Evolutionary conservation across 2,888 invertebrate species (phyloP).

Genomic region (Mayetiola destructor): DNA sequence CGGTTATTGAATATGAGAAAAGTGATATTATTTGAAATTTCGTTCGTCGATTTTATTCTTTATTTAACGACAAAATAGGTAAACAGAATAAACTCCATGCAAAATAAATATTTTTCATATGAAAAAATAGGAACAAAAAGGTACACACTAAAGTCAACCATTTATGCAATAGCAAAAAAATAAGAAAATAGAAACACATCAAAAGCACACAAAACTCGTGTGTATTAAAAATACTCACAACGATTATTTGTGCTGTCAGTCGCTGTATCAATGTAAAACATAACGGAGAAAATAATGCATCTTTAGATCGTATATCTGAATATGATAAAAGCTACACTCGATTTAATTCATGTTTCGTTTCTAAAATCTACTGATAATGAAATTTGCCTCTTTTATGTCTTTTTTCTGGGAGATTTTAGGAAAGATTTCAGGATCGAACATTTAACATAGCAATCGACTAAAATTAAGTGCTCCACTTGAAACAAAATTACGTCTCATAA

Average conservation of each 20-base stretch:
- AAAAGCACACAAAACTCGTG: not conserved
- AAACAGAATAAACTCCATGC: not conserved
- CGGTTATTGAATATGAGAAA: not conserved
- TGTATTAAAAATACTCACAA: constrained; percentile 54
- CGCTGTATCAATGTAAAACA: constrained; percentile 39
- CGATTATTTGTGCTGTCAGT: constrained; percentile 74
- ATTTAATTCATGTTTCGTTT: too few relatives aligned
- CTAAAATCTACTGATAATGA: too few relatives aligned
- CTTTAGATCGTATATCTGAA: too few relatives aligned
- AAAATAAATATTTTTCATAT: not conserved
- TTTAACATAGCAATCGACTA: too few relatives aligned
- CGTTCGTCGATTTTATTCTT: not conserved
- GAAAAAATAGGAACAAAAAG: not conserved
- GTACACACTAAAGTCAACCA: not conserved
- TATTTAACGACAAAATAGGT: not conserved
- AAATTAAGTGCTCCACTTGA: too few relatives aligned
- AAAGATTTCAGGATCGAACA: too few relatives aligned
- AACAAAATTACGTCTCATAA: too few relatives aligned
- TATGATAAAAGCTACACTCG: too few relatives aligned
- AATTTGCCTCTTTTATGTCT: too few relatives aligned
- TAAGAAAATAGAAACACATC: not conserved
- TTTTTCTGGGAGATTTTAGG: too few relatives aligned
- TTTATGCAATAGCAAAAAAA: not conserved
- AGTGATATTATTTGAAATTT: not conserved
- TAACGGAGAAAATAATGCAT: constrained; percentile 6